A percentile compares a stretch with the other conserved stretches of the same genome.
These are phyloP conservation scores for Scrobipalpa costella DNA, from an alignment of 2,888 invertebrate species.

Conservation along the genomic window DNA sequence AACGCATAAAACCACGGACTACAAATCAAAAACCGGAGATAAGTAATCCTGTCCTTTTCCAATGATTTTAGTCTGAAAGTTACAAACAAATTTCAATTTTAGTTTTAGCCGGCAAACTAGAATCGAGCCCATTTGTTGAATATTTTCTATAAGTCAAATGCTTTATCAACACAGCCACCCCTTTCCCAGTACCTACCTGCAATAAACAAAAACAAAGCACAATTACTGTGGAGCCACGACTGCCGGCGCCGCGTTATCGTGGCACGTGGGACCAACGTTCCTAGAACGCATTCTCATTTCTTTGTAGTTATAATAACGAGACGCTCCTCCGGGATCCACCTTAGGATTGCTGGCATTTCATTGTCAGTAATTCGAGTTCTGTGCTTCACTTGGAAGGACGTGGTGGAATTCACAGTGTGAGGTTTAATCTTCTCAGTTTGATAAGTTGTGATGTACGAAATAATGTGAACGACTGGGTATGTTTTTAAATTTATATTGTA, in stretches of 20 bases:
- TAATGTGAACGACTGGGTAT: neutral
- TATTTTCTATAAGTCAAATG: too few relatives aligned
- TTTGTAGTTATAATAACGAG: slow-evolving; percentile 18
- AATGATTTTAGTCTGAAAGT: too few relatives aligned
- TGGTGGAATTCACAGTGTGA: slow-evolving; percentile 28
- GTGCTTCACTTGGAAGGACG: slow-evolving; percentile 25
- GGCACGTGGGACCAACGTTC: slow-evolving; percentile 63
- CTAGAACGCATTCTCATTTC: slow-evolving; percentile 55
- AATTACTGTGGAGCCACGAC: slow-evolving; percentile 45
- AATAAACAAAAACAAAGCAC: slow-evolving; percentile 51
- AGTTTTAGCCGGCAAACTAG: too few relatives aligned
- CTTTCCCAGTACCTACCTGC: slow-evolving; percentile 30
- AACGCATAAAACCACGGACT: too few relatives aligned
- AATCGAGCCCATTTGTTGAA: too few relatives aligned
- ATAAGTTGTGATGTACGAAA: neutral
- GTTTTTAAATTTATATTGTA: neutral
- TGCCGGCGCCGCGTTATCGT: slow-evolving; percentile 71
- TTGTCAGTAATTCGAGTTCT: slow-evolving; percentile 19
- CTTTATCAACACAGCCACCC: neutral
- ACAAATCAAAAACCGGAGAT: too few relatives aligned
- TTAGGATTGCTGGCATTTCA: slow-evolving; percentile 16
- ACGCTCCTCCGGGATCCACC: slow-evolving; percentile 13
- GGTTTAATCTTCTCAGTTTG: neutral
- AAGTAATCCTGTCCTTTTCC: too few relatives aligned
- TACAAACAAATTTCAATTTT: too few relatives aligned